phyloP scores from a whole-genome alignment of 2,888 invertebrate species.

The Osmoderma eremita region DNA sequence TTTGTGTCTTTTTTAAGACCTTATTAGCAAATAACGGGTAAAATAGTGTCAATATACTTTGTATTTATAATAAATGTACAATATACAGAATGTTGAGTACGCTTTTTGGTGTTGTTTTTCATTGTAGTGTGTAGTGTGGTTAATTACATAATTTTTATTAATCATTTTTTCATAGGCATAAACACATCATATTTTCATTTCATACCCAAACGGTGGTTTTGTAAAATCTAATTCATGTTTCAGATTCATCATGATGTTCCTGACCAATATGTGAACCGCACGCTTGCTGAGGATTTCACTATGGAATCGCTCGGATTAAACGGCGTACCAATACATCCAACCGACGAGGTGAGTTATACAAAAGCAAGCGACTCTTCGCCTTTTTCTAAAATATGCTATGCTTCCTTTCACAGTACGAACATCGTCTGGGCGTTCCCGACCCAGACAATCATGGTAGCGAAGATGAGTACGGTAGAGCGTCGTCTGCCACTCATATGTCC shows the following conservation, averaged over 20 bases:
- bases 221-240: too few relatives aligned
- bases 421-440: conserved; percentile 18
- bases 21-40: too few relatives aligned
- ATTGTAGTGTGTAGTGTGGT: too few relatives aligned
- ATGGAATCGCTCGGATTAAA: conserved; percentile 58
- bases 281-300: conserved; percentile 54
- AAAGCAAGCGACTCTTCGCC: background rate
- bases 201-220: too few relatives aligned
- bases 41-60: too few relatives aligned
- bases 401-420: conserved; percentile 35
- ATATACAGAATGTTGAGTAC: too few relatives aligned
- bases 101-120: too few relatives aligned
- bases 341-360: conserved; percentile 17
- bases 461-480: conserved; percentile 55
- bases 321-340: conserved; percentile 48
- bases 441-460: conserved; percentile 52
- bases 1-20: too few relatives aligned
- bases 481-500: conserved; percentile 55
- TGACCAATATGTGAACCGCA: conserved; percentile 40
- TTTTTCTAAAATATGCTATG: conserved; percentile 2
- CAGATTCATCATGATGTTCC: conserved; percentile 39
- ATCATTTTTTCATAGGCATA: too few relatives aligned
- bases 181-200: too few relatives aligned
- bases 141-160: too few relatives aligned
- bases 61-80: too few relatives aligned